Conservation (phyloP, 2,888 invertebrate genomes). For the Tridacna gigas region DNA sequence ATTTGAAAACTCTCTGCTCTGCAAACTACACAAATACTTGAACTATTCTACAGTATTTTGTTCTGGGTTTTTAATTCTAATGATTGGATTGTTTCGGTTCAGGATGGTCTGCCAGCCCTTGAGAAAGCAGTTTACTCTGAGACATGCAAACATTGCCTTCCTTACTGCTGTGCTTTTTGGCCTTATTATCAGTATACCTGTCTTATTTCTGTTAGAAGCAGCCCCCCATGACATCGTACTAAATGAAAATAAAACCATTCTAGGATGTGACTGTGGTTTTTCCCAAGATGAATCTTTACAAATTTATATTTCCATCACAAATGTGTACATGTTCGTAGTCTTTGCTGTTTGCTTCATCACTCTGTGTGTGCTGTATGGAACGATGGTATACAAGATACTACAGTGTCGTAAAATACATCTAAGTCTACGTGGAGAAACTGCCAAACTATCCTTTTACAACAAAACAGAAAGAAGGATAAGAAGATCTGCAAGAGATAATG, state of each 20-base stretch:
- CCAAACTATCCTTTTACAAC: constrained; percentile 4
- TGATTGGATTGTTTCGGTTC: constrained; percentile 1
- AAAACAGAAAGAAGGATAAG: background rate
- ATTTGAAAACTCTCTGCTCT: constrained; percentile 3
- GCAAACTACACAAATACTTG: constrained; percentile 1
- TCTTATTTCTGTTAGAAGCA: constrained; percentile 2
- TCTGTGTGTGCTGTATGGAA: constrained; percentile 6
- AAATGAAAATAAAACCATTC: background rate
- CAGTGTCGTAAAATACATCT: constrained; percentile 7
- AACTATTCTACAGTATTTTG: constrained; percentile 1
- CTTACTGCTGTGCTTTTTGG: background rate
- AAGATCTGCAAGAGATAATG: background rate
- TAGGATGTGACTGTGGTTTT: constrained; percentile 8
- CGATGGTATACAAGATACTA: background rate
- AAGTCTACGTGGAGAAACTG: background rate
- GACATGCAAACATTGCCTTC: background rate
- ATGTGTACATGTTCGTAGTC: background rate
- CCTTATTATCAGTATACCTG: background rate
- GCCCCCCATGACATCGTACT: background rate
- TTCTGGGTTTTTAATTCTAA: constrained; percentile 1
- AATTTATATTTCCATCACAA: background rate
- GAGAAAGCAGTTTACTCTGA: background rate
- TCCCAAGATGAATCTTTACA: constrained; percentile 9
- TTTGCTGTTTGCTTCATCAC: background rate
- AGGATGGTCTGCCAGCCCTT: background rate